phyloP scores from a whole-genome alignment of 2,888 invertebrate species.

The Tetrapedia diversipes region DNA sequence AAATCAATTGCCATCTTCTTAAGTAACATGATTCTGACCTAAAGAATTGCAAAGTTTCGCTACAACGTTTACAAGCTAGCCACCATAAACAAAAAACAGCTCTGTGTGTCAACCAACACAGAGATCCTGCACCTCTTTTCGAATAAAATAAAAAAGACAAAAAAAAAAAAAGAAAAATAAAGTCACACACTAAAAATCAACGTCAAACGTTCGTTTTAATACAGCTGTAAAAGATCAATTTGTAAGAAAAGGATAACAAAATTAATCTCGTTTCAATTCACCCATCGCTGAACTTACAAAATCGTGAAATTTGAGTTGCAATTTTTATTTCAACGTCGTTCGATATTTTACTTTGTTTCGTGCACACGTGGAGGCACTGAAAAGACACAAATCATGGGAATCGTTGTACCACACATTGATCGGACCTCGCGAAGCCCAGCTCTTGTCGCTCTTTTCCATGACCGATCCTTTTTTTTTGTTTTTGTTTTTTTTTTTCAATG shows the following conservation, averaged over 20 bases:
- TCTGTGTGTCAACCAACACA: background rate
- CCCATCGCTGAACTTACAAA: background rate
- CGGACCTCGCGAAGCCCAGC: constrained; percentile 1
- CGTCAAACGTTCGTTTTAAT: no score
- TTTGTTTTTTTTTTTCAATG: background rate
- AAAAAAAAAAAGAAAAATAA: background rate
- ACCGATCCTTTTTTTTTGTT: background rate
- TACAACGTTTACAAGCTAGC: background rate
- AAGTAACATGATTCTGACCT: constrained; percentile 45
- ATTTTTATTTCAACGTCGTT: background rate
- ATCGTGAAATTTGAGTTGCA: background rate
- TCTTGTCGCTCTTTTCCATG: background rate
- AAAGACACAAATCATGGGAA: background rate
- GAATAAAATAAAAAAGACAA: background rate
- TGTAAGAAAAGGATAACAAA: background rate
- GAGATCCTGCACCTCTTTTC: background rate
- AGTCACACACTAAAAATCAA: background rate
- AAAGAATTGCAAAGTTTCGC: background rate
- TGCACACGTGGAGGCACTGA: background rate
- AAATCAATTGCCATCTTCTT: constrained; percentile 55
- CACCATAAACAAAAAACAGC: background rate
- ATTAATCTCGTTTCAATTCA: background rate
- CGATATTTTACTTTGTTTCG: background rate
- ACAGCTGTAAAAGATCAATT: background rate
- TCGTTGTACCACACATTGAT: constrained; percentile 15